A percentile compares a stretch with the other conserved stretches of the same genome.
Evolutionary conservation across 2,113 vertebrate species (phyloP).

Genomic region (Tragelaphus imberbis): DNA sequence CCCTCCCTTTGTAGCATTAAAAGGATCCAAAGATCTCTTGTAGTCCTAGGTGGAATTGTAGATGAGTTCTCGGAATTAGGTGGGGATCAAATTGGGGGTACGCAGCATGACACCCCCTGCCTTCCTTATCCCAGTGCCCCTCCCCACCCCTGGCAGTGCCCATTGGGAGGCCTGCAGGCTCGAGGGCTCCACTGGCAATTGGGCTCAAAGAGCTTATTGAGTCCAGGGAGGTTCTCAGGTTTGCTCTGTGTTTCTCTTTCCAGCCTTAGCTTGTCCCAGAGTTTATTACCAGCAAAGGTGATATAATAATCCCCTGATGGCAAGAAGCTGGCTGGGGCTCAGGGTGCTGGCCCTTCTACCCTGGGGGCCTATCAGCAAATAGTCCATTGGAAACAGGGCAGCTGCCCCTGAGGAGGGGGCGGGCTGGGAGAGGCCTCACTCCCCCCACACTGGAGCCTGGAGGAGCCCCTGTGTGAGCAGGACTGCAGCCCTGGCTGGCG

Average conservation of each 20-base stretch:
- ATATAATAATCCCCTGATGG: too few relatives aligned
- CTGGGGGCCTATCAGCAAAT: too few relatives aligned
- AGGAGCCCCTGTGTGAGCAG: too few relatives aligned
- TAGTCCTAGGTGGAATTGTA: not conserved
- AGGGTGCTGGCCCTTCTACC: rapidly evolving
- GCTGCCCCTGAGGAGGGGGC: too few relatives aligned
- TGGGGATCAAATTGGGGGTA: not conserved
- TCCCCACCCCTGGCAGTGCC: not conserved
- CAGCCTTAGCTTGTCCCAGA: too few relatives aligned
- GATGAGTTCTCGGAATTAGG: not conserved
- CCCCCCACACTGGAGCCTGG: rapidly evolving
- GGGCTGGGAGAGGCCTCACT: too few relatives aligned
- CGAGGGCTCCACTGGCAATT: not conserved
- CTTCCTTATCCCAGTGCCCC: not conserved
- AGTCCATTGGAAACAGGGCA: too few relatives aligned
- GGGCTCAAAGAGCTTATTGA: not conserved
- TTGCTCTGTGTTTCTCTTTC: too few relatives aligned
- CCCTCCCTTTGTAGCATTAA: not conserved
- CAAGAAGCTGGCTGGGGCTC: too few relatives aligned
- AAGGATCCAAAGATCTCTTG: not conserved
- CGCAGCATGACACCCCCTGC: not conserved
- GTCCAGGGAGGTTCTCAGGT: not conserved
- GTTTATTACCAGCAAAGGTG: too few relatives aligned
- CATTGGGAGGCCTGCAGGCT: not conserved
- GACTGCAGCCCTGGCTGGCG: too few relatives aligned